Conservation (phyloP, 1,140 invertebrate species). For the Chironomus striatipennis region DNA sequence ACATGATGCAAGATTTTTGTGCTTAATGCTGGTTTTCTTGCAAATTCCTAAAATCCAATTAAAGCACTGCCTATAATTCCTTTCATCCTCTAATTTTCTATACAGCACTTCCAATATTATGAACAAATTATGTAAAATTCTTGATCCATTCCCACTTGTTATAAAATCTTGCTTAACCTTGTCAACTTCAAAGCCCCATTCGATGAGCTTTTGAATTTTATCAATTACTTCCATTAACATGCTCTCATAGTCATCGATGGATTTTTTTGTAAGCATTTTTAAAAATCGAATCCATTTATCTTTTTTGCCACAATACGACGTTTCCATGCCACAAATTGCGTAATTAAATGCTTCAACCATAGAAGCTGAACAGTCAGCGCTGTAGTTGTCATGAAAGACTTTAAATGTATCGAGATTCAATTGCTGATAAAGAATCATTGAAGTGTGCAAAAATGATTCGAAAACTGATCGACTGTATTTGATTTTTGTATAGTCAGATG, state of each 20-base stretch:
- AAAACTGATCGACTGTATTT: neutral
- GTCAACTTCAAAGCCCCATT: neutral
- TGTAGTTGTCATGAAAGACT: neutral
- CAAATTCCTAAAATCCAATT: neutral
- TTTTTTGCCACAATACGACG: neutral
- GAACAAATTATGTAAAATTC: neutral
- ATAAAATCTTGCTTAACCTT: neutral
- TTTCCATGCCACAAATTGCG: conserved; percentile 6
- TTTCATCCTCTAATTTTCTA: neutral
- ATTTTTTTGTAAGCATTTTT: neutral
- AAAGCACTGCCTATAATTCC: neutral
- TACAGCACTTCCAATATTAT: neutral
- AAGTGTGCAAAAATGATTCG: neutral
- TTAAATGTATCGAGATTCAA: neutral
- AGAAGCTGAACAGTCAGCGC: neutral
- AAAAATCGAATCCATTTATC: neutral
- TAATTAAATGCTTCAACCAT: neutral
- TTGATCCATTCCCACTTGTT: neutral
- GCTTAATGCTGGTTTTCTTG: neutral
- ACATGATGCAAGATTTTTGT: neutral
- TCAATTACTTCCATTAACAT: neutral
- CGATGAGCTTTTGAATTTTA: neutral
- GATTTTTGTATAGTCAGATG: neutral
- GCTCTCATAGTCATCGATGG: neutral
- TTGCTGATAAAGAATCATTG: neutral